These are phyloP conservation scores for Drosophila nigromelanica DNA, from an alignment of 1,140 invertebrate genomes.

Conservation along the genomic window DNA sequence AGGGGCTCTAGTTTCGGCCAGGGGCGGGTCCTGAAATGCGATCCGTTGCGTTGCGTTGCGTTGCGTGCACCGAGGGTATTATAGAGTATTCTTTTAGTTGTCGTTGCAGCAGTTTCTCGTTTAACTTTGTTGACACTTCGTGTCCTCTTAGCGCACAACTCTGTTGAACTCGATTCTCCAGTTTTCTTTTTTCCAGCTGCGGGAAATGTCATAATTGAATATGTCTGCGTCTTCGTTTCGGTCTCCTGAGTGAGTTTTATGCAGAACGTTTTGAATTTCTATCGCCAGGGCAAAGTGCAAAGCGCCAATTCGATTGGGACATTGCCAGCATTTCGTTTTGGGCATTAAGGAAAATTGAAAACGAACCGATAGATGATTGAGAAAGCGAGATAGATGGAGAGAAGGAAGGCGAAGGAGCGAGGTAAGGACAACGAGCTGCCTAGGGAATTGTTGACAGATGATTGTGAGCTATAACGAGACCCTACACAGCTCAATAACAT, in stretches of 20 bases:
- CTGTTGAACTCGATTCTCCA: conserved; percentile 8
- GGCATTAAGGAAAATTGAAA: conserved; percentile 60
- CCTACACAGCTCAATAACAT: conserved; percentile 17
- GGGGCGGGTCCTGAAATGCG: not conserved
- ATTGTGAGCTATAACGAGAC: conserved; percentile 35
- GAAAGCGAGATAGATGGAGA: not conserved
- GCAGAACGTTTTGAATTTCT: conserved; percentile 63
- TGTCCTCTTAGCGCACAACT: conserved; percentile 41
- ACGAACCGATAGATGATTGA: conserved; percentile 59
- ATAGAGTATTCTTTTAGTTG: conserved; percentile 42
- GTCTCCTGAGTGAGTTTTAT: conserved; percentile 19
- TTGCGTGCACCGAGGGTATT: conserved; percentile 65
- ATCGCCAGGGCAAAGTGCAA: conserved; percentile 37
- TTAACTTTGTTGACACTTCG: conserved; percentile 75
- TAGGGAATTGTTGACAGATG: no score
- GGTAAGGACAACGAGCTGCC: not conserved
- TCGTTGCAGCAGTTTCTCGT: conserved; percentile 68
- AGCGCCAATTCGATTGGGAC: conserved; percentile 56
- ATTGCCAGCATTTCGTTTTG: conserved; percentile 25
- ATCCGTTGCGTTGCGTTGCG: conserved; percentile 10
- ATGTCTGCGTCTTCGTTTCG: conserved; percentile 34
- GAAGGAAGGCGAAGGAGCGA: conserved; percentile 6
- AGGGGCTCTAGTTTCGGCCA: no score
- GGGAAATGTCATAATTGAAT: conserved; percentile 38
- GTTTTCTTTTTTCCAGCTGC: not conserved